A percentile compares a stretch with the other conserved stretches of the same genome.
phyloP scores from a whole-genome alignment of 2,888 invertebrate species.

The Plebejus anna region DNA sequence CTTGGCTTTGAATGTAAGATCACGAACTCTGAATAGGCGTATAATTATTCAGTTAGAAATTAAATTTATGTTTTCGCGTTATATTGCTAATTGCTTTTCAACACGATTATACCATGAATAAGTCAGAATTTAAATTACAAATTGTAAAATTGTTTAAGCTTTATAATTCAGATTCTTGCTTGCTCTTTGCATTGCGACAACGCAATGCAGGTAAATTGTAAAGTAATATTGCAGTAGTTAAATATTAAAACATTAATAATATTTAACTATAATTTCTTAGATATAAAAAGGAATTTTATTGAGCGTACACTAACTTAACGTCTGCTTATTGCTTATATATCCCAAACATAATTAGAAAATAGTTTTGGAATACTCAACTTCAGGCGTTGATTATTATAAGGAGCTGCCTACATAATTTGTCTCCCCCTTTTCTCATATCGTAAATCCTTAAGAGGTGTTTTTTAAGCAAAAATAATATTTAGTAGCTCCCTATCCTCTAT shows the following conservation, averaged over 20 bases:
- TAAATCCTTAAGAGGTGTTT: too few species aligned
- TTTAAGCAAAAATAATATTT: too few species aligned
- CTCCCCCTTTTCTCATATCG: too few species aligned
- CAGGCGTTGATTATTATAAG: too few species aligned
- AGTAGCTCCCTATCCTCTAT: too few species aligned
- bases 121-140: neutral
- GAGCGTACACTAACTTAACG: neutral
- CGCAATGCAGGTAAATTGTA: neutral
- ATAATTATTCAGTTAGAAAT: neutral
- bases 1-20: neutral
- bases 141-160: neutral
- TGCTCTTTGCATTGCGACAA: too few species aligned
- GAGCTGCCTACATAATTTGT: too few species aligned
- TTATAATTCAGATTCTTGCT: neutral
- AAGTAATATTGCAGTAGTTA: neutral
- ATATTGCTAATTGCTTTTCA: constrained; percentile 3
- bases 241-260: neutral
- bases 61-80: neutral
- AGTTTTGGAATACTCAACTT: neutral
- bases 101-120: neutral
- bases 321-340: neutral
- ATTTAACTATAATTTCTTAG: too few species aligned
- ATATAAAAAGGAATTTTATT: too few species aligned
- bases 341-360: neutral
- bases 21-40: neutral